These are phyloP conservation scores for Mermis nigrescens DNA, from an alignment of 2,888 invertebrate genomes.

Conservation along the genomic window DNA sequence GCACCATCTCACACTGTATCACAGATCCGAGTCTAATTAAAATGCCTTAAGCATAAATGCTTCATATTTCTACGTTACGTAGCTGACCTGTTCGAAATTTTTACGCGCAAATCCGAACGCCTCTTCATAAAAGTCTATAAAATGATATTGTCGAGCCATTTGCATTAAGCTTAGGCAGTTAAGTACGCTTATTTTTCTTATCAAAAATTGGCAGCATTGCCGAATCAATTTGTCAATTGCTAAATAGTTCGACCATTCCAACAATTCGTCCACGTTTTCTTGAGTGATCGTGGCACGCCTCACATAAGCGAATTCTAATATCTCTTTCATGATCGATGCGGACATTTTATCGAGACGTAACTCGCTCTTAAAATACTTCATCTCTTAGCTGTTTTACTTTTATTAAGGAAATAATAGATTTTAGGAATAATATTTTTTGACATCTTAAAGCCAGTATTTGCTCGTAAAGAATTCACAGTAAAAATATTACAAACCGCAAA, in stretches of 20 bases:
- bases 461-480: no score
- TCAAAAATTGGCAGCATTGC: constrained; percentile 2
- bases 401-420: no score
- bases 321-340: constrained; percentile 34
- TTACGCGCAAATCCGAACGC: not conserved
- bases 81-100: constrained; percentile 1
- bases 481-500: not conserved
- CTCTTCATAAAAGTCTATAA: not conserved
- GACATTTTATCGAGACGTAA: constrained; percentile 40
- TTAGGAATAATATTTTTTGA: no score
- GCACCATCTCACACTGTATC: no score
- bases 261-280: not conserved
- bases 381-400: no score
- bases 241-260: not conserved
- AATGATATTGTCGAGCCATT: not conserved
- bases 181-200: not conserved
- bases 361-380: not conserved
- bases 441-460: no score
- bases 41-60: no score
- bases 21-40: no score
- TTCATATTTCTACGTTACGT: no score
- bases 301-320: not conserved
- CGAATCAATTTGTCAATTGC: not conserved
- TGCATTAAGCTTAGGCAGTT: not conserved
- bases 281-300: not conserved